These are phyloP conservation scores for Saccostrea glomerata DNA, from an alignment of 1,140 invertebrate genomes.

Conservation along the genomic window DNA sequence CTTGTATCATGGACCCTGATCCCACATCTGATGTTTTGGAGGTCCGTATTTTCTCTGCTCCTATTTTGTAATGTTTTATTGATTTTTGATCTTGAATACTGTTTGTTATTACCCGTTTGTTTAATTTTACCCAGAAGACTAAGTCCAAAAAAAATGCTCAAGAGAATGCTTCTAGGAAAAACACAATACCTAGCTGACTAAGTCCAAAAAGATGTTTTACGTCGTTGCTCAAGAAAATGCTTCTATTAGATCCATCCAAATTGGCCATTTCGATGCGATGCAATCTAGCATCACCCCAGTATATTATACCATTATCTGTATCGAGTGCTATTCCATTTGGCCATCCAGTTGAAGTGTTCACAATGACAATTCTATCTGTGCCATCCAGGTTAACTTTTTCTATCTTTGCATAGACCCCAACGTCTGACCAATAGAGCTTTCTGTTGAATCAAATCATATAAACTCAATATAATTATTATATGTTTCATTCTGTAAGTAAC, in stretches of 20 bases:
- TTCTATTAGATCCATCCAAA: slow-evolving; percentile 66
- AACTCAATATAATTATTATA: too few relatives aligned
- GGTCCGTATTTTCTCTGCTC: too few relatives aligned
- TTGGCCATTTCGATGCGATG: slow-evolving; percentile 77
- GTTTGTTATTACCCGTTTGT: too few relatives aligned
- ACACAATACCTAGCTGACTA: slow-evolving; percentile 71
- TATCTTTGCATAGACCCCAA: slow-evolving; percentile 97
- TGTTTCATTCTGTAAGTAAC: too few relatives aligned
- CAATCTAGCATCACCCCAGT: slow-evolving; percentile 92
- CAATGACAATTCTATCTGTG: slow-evolving; percentile 53
- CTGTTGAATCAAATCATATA: slow-evolving; percentile 32
- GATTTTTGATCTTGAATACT: too few relatives aligned
- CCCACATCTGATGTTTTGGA: too few relatives aligned
- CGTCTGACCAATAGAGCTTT: slow-evolving; percentile 96
- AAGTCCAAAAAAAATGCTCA: too few relatives aligned
- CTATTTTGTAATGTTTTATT: too few relatives aligned
- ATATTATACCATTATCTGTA: slow-evolving; percentile 89
- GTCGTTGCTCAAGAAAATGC: slow-evolving; percentile 85
- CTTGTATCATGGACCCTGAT: too few relatives aligned
- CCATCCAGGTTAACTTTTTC: slow-evolving; percentile 98
- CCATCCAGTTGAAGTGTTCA: slow-evolving; percentile 76
- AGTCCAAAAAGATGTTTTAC: slow-evolving; percentile 93
- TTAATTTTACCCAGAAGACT: too few relatives aligned
- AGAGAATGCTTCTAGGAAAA: too few relatives aligned
- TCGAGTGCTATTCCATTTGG: slow-evolving; percentile 84